Evolutionary conservation across 2,797 vertebrate genomes (phyloP), one percentile per base, ranked within the genome.

Genomic region (Prunella strophiata): DNA sequence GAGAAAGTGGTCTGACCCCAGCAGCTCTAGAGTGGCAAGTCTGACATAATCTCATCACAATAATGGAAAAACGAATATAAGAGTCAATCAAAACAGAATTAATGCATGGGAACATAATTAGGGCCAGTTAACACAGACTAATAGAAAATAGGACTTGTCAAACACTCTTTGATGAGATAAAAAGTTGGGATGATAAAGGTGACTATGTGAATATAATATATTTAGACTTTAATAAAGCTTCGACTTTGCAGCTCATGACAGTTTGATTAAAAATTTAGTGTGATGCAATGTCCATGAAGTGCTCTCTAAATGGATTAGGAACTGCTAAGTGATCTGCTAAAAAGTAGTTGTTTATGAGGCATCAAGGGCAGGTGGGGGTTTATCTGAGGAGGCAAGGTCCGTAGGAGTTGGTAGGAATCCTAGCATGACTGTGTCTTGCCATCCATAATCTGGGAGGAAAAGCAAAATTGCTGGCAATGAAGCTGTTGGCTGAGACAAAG

Each of bases 71-170:
- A 78, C 51, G 84, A 94, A 91, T 72, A 85, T 34, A 81, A 58
- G 29, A 94, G 70, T 90, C 79, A 90, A 90, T 96, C 88, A 91
- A 73, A 87, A 88, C 66, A 90, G 66, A 96, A 94, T 94, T 93
- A 94, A 81, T 5, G 2, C 19, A 50, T 42, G 29, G 55, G 54
- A 91, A 90, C 58, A 62, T 62, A 91, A 95, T 94, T 86, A 94
- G 43, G 76, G 51, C 43, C 29, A 86, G 76, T 91, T 95, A 94
- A 94, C 73, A 59, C 10, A 78, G 79, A 75, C 62, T 86, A 84
- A 91, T 80, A 96, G 70, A 93, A 96, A 94, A 75, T 30, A 90
- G n/a, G 29, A 75, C 83, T 90, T 91, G 73, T 93, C 91, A 96
- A 94, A 94, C 45, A 70, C 29, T 72, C 62, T 80, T 81, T 76